Percentiles rank a stretch among this genome's conserved stretches.
Evolutionary conservation across 2,113 vertebrate genomes (phyloP).

Genomic region (Actenoides lindsayi): DNA sequence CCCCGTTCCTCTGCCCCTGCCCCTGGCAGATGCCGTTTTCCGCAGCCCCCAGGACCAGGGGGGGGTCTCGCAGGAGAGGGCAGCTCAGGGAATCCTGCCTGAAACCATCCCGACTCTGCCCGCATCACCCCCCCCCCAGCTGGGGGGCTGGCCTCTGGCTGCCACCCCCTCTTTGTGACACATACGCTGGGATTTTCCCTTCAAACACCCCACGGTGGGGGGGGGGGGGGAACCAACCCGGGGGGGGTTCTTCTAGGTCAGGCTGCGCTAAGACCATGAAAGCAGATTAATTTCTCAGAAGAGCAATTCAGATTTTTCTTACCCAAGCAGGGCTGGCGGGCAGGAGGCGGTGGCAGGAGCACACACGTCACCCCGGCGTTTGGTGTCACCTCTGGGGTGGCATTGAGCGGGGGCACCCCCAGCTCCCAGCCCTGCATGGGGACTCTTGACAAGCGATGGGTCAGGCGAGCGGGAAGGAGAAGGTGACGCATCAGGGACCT

Average conservation of each 20-base stretch:
- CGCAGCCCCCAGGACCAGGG: neutral
- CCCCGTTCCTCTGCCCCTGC: neutral
- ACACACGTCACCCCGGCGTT: neutral
- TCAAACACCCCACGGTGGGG: neutral
- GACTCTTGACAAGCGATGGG: neutral
- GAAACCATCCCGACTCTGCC: neutral
- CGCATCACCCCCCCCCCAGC: neutral
- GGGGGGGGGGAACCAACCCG: fast-evolving
- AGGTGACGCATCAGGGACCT: neutral
- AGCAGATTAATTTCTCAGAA: constrained; percentile 49
- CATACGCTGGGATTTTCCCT: neutral
- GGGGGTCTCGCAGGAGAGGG: neutral
- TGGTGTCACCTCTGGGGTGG: neutral
- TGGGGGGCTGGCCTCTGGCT: neutral
- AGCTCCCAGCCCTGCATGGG: fast-evolving
- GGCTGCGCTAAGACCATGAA: neutral
- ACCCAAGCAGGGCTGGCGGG: neutral
- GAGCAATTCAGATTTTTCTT: neutral
- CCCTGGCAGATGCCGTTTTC: neutral
- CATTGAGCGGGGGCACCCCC: fast-evolving
- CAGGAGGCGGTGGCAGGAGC: neutral
- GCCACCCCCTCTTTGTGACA: neutral
- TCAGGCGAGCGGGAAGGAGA: neutral
- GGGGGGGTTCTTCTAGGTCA: neutral
- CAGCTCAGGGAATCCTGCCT: neutral